A percentile compares a stretch with the other conserved stretches of the same genome.
These are phyloP conservation scores for Sphaerophoria rueppellii DNA, from an alignment of 2,888 invertebrate genomes.

Conservation along the genomic window DNA sequence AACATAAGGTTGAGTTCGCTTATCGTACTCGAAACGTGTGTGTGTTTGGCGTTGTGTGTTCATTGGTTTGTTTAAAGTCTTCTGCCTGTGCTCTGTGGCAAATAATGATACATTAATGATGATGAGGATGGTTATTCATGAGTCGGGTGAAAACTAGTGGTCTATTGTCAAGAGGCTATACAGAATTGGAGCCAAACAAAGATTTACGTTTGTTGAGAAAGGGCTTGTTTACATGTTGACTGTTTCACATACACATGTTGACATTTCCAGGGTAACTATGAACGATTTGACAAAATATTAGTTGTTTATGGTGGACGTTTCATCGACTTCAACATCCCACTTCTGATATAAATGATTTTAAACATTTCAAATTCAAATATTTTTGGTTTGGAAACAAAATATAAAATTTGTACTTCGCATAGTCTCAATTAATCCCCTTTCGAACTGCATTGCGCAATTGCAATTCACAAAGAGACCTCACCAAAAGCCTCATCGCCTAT, in stretches of 20 bases:
- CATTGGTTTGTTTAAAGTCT: constrained; percentile 30
- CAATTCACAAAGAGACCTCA: too few species aligned
- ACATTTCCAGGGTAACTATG: neutral
- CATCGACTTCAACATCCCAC: too few species aligned
- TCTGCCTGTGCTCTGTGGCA: constrained; percentile 23
- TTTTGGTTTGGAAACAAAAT: too few species aligned
- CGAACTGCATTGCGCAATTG: too few species aligned
- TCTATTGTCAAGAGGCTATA: neutral
- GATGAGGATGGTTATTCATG: constrained; percentile 48
- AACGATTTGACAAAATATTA: neutral
- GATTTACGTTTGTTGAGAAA: neutral
- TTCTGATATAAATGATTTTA: too few species aligned
- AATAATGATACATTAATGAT: constrained; percentile 42
- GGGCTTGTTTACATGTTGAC: neutral
- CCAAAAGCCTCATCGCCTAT: neutral
- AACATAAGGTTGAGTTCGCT: constrained; percentile 21
- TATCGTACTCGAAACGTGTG: constrained; percentile 20
- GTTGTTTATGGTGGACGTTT: neutral
- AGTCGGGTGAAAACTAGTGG: constrained; percentile 9
- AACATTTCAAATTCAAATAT: neutral
- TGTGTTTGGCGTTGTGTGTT: neutral
- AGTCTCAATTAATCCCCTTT: too few species aligned
- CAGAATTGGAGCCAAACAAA: neutral
- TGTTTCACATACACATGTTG: neutral
- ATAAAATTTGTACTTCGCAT: too few species aligned